Evolutionary conservation across 64 coral and sea anemone genomes (phyloP).

Genomic region (Pachyseris speciosa): DNA sequence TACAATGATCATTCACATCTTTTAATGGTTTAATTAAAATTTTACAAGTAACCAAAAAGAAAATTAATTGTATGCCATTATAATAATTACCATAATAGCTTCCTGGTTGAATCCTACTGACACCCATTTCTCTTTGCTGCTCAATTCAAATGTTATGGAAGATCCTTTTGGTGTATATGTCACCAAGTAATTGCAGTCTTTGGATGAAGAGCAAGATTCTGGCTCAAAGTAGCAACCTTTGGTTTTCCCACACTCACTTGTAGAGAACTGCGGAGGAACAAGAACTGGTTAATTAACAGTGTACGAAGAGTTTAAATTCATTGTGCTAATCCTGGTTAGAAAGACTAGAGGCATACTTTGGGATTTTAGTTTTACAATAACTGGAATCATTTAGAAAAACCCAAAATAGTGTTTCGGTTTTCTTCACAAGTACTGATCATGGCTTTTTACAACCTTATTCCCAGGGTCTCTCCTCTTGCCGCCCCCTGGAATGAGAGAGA

Average conservation of each 20-base stretch:
- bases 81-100: conserved; percentile 3
- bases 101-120: conserved; percentile 54
- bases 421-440: too few species aligned
- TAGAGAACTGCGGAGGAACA: background rate
- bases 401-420: too few species aligned
- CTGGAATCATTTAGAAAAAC: too few species aligned
- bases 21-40: background rate
- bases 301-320: too few species aligned
- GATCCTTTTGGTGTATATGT: conserved; percentile 18
- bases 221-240: conserved; percentile 38
- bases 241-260: conserved; percentile 37
- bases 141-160: conserved; percentile 50
- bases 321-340: too few species aligned
- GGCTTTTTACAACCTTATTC: too few species aligned
- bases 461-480: too few species aligned
- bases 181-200: conserved; percentile 25
- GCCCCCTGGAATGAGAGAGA: too few species aligned
- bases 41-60: background rate
- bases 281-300: background rate
- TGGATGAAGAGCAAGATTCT: background rate
- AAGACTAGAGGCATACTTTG: too few species aligned
- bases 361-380: too few species aligned
- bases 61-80: background rate
- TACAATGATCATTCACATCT: too few species aligned
- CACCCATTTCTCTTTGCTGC: conserved; percentile 31